A percentile compares a stretch with the other conserved stretches of the same genome.
These are phyloP conservation scores for Apis cerana DNA, from an alignment of 1,140 invertebrate species.

Conservation along the genomic window DNA sequence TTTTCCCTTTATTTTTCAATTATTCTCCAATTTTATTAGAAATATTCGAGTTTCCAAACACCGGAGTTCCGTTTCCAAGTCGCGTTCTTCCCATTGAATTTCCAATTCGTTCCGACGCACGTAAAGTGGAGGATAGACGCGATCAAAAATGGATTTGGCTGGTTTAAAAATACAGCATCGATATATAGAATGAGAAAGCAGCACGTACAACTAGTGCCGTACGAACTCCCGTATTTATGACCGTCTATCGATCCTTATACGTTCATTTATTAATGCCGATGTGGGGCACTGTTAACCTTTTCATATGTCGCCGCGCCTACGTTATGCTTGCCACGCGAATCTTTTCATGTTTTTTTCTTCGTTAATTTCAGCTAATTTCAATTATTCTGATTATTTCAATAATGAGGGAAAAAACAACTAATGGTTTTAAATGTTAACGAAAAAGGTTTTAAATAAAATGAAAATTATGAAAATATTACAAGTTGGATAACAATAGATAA, in stretches of 20 bases:
- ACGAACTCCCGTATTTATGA: conserved; percentile 22
- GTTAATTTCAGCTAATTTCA: not conserved
- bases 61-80: too few species aligned
- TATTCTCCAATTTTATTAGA: not conserved
- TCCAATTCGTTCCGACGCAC: not conserved
- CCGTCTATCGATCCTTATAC: conserved; percentile 52
- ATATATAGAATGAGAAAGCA: not conserved
- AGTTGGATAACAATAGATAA: too few species aligned
- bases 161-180: conserved; percentile 23
- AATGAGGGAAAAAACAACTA: too few species aligned
- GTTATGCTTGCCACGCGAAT: not conserved
- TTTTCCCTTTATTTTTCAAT: not conserved
- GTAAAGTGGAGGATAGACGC: not conserved
- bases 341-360: not conserved
- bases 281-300: conserved; percentile 57
- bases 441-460: too few species aligned
- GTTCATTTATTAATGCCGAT: conserved; percentile 60
- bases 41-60: not conserved
- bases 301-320: conserved; percentile 41
- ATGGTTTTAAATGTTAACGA: too few species aligned
- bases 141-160: conserved; percentile 30
- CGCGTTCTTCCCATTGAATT: not conserved
- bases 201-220: not conserved
- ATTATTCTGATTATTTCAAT: too few species aligned
- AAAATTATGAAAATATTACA: too few species aligned